Percentiles rank a stretch among this genome's conserved stretches.
Conservation (phyloP, 2,888 invertebrate species). For the Sesamia inferens region DNA sequence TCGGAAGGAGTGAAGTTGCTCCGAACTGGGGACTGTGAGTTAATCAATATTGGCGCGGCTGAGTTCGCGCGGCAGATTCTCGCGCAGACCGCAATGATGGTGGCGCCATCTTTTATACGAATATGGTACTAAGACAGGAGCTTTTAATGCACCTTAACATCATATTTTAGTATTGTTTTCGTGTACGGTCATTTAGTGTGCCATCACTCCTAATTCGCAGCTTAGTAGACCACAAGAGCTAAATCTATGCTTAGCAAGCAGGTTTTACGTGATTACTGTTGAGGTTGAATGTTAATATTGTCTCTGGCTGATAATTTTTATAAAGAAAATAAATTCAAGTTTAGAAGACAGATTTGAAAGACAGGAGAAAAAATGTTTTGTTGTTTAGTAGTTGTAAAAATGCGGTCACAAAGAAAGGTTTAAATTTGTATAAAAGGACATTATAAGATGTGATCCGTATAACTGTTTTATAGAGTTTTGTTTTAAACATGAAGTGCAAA, state of each 20-base stretch:
- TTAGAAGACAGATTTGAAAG: no score
- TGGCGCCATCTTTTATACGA: slow-evolving; percentile 51
- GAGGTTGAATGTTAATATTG: no score
- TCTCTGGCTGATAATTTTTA: no score
- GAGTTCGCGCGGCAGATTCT: slow-evolving; percentile 41
- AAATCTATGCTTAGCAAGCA: neutral
- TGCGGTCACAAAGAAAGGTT: no score
- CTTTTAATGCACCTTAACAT: neutral
- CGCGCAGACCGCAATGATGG: slow-evolving; percentile 60
- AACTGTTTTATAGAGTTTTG: no score
- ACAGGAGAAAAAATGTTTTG: no score
- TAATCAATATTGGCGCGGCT: slow-evolving; percentile 64
- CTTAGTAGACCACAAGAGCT: neutral
- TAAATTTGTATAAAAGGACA: no score
- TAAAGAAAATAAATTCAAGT: no score
- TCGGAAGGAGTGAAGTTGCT: slow-evolving; percentile 64
- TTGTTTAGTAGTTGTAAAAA: no score
- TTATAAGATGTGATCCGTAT: no score
- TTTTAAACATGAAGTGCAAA: no score
- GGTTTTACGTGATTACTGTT: neutral
- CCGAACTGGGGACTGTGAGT: slow-evolving; percentile 37
- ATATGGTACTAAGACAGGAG: neutral
- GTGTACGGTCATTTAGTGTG: neutral
- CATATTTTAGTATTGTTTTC: neutral
- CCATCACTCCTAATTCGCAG: neutral